phyloP scores from a whole-genome alignment of 1,140 invertebrate species.

The Glossosoma conforme region DNA sequence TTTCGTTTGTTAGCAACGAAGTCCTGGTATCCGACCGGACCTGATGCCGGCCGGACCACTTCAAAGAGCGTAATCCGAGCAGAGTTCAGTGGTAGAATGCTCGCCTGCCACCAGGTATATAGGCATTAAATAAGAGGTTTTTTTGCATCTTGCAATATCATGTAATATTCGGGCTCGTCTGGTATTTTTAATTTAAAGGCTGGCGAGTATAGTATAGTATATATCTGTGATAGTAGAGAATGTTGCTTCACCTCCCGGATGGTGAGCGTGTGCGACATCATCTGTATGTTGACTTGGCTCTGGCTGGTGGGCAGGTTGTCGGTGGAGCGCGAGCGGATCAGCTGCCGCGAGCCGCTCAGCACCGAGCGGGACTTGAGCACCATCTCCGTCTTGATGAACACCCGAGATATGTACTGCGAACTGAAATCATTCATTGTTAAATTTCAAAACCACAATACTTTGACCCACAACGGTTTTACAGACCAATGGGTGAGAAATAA shows the following conservation, averaged over 20 bases:
- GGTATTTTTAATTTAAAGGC: no score
- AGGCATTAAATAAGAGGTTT: no score
- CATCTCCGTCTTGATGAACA: constrained; percentile 90
- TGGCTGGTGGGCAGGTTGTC: constrained; percentile 87
- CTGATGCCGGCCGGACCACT: no score
- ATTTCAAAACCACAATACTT: no score
- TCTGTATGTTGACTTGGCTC: constrained; percentile 87
- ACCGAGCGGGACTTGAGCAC: constrained; percentile 75
- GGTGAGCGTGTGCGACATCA: constrained; percentile 87
- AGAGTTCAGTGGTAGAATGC: constrained; percentile 57
- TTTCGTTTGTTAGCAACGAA: no score
- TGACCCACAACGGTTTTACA: no score
- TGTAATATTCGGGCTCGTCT: no score
- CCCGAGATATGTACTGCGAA: constrained; percentile 85
- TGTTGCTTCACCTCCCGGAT: constrained; percentile 83
- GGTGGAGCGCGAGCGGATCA: constrained; percentile 73
- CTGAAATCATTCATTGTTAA: constrained; percentile 43
- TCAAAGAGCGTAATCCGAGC: no score
- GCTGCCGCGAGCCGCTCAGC: constrained; percentile 61
- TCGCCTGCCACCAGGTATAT: constrained; percentile 76
- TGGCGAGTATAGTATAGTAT: no score
- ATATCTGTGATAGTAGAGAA: constrained; percentile 18
- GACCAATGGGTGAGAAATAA: no score
- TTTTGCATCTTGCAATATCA: no score
- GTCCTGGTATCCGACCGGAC: no score